phyloP scores from a whole-genome alignment of 30 jellyfish, hydroid and myxozoan species.

The Pseudorhiza aurosa region DNA sequence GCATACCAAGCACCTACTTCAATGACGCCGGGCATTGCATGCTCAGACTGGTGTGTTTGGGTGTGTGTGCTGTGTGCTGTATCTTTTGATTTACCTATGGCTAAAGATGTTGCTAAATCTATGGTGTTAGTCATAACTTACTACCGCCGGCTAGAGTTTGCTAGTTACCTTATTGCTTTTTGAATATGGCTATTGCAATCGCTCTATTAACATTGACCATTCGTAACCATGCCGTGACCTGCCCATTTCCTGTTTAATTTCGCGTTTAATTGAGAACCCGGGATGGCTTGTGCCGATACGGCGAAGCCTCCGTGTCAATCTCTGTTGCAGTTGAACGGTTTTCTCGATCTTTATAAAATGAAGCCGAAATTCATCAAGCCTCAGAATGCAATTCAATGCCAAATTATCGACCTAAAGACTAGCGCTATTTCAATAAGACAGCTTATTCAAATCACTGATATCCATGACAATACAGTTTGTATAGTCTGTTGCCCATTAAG shows the following conservation, averaged over 20 bases:
- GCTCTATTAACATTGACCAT: too few species aligned
- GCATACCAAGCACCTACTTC: too few species aligned
- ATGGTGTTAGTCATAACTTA: too few species aligned
- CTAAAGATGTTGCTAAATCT: too few species aligned
- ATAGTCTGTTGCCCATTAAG: neutral
- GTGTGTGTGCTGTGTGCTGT: too few species aligned
- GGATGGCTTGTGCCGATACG: slow-evolving; percentile 4
- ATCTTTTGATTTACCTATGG: too few species aligned
- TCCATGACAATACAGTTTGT: neutral
- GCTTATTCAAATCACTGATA: neutral
- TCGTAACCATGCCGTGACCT: neutral
- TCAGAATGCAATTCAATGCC: neutral
- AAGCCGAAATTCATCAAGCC: neutral
- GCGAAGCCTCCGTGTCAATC: neutral
- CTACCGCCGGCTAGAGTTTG: too few species aligned
- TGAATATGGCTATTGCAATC: too few species aligned
- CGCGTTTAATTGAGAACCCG: neutral
- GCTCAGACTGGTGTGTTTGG: too few species aligned
- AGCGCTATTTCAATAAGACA: neutral
- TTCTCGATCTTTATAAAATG: neutral
- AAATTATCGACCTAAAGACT: neutral
- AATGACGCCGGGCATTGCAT: too few species aligned
- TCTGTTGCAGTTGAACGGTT: neutral
- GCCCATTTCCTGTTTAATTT: neutral
- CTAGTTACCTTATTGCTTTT: too few species aligned